These are phyloP conservation scores for Magallana ariakensis DNA, from an alignment of 1,140 invertebrate species.

Conservation along the genomic window DNA sequence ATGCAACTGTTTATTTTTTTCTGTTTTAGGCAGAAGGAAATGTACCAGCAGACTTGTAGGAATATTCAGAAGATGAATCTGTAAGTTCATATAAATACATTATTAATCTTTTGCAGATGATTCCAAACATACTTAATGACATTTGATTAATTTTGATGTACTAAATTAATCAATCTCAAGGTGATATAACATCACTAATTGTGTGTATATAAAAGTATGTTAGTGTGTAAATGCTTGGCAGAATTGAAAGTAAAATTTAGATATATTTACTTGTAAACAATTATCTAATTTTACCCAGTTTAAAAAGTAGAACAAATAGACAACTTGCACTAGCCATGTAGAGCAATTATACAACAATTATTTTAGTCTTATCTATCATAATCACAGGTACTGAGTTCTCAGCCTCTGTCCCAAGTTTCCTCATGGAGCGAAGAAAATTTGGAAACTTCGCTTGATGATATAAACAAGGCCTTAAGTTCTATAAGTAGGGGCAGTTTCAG, in stretches of 20 bases:
- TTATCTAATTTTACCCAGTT: too few species aligned
- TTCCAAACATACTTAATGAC: too few species aligned
- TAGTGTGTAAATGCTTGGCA: too few species aligned
- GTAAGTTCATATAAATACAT: not conserved
- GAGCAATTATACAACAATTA: too few species aligned
- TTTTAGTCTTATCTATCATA: not conserved
- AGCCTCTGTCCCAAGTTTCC: not conserved
- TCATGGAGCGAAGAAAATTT: not conserved
- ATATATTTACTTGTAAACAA: too few species aligned
- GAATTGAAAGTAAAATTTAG: too few species aligned
- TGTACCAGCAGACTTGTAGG: not conserved
- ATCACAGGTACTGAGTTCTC: not conserved
- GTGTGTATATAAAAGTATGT: too few species aligned
- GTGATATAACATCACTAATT: too few species aligned
- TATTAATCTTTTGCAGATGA: not conserved
- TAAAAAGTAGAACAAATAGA: too few species aligned
- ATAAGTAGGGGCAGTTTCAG: slow-evolving; percentile 3
- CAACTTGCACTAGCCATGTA: too few species aligned
- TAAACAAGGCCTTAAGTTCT: not conserved
- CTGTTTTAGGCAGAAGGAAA: not conserved
- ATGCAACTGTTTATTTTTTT: not conserved
- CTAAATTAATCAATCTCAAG: too few species aligned
- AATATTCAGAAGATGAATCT: not conserved
- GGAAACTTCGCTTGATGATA: not conserved
- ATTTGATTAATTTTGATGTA: too few species aligned